Evolutionary conservation across 2,888 invertebrate species (phyloP).

Genomic region (Eueremaeus valkanovi): DNA sequence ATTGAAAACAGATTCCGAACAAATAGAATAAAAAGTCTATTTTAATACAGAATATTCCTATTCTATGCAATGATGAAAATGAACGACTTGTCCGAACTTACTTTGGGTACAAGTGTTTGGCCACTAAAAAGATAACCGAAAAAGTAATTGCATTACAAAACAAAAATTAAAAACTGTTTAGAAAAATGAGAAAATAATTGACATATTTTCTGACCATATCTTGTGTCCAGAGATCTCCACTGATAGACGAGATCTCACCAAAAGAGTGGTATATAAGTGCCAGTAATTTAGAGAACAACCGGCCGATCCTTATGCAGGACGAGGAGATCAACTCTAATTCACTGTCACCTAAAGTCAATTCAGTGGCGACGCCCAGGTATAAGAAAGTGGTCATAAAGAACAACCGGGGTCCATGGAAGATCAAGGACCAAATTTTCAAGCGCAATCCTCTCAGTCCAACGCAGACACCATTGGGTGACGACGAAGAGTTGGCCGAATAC

Average conservation of each 20-base stretch:
- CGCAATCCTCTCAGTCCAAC: background rate
- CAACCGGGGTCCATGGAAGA: constrained; percentile 10
- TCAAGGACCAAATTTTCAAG: background rate
- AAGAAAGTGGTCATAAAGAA: background rate
- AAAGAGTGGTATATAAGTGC: no score
- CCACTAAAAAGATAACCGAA: background rate
- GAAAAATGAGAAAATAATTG: background rate
- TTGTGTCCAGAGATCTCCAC: no score
- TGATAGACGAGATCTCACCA: no score
- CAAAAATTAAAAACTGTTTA: background rate
- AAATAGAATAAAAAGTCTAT: no score
- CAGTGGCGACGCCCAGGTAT: background rate
- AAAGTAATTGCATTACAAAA: background rate
- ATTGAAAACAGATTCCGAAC: no score
- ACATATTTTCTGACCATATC: background rate
- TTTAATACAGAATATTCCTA: no score
- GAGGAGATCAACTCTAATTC: background rate
- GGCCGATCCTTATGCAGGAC: no score
- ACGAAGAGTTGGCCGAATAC: background rate
- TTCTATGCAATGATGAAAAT: background rate
- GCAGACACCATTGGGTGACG: background rate
- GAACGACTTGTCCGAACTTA: background rate
- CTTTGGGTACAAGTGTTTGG: background rate
- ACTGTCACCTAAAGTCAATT: background rate
- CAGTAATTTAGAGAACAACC: no score